Conservation (phyloP, 2,888 invertebrate genomes). For the Noctua janthe region DNA sequence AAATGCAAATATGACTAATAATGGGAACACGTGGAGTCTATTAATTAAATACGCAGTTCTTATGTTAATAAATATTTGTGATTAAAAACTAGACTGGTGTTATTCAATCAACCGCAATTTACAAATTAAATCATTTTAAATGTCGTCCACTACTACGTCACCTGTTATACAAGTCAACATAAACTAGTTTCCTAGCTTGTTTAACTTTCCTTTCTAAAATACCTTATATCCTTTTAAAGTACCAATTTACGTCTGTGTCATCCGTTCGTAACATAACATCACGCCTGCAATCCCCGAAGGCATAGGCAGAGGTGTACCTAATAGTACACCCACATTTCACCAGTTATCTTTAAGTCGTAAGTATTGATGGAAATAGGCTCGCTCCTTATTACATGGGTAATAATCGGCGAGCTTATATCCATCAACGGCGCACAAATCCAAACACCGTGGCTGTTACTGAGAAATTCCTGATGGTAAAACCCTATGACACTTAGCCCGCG, state of each 20-base stretch:
- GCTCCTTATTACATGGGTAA: no score
- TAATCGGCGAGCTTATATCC: no score
- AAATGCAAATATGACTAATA: conserved; percentile 10
- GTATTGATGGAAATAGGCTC: no score
- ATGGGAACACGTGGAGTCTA: conserved; percentile 28
- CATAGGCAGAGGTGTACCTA: no score
- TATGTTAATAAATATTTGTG: conserved; percentile 5
- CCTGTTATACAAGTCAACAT: not conserved
- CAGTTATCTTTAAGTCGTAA: no score
- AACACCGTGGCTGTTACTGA: no score
- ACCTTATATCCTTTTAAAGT: not conserved
- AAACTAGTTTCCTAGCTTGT: not conserved
- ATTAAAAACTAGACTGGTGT: not conserved
- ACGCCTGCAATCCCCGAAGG: no score
- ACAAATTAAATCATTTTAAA: not conserved
- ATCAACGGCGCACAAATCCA: no score
- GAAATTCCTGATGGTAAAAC: no score
- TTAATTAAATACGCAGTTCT: not conserved
- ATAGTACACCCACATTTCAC: no score
- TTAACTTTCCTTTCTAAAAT: not conserved
- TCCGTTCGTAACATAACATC: not conserved
- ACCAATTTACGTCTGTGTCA: not conserved
- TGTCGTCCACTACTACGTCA: not conserved
- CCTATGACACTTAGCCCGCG: no score
- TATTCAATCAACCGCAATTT: not conserved